These are phyloP conservation scores for Camponotus pennsylvanicus DNA, from an alignment of 1,140 invertebrate species.

Conservation along the genomic window DNA sequence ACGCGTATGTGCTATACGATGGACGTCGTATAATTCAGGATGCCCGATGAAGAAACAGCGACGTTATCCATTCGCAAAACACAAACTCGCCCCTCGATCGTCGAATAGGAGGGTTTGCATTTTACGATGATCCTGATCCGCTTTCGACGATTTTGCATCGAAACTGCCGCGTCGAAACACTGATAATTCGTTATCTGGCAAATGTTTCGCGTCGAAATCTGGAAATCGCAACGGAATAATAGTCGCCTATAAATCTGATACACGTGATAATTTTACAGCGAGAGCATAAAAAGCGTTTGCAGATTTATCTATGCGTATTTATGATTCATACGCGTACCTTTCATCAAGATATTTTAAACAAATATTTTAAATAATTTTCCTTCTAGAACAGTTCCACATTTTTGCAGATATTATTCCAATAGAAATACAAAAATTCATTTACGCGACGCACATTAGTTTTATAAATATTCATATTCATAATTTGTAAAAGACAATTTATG, in stretches of 20 bases:
- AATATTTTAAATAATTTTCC: background rate
- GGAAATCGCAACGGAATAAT: constrained; percentile 6
- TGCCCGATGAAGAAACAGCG: constrained; percentile 47
- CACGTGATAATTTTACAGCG: background rate
- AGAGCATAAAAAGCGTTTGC: background rate
- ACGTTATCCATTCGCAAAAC: constrained; percentile 57
- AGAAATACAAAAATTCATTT: background rate
- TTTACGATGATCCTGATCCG: constrained; percentile 50
- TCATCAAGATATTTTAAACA: background rate
- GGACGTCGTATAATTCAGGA: constrained; percentile 59
- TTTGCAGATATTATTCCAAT: background rate
- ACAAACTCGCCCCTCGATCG: constrained; percentile 21
- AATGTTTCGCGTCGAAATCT: background rate
- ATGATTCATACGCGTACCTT: background rate
- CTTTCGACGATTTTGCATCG: constrained; percentile 24
- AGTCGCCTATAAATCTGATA: background rate
- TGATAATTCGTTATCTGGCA: constrained; percentile 22
- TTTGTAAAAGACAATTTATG: background rate
- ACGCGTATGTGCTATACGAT: constrained; percentile 10
- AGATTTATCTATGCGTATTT: background rate
- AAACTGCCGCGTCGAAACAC: constrained; percentile 30
- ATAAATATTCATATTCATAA: background rate
- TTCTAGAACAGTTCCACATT: background rate
- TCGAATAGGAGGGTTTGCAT: background rate
- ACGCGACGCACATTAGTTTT: background rate